Evolutionary conservation across 2,888 invertebrate species (phyloP), one percentile per base, ranked within the genome.

Genomic region (Halictus ligatus): DNA sequence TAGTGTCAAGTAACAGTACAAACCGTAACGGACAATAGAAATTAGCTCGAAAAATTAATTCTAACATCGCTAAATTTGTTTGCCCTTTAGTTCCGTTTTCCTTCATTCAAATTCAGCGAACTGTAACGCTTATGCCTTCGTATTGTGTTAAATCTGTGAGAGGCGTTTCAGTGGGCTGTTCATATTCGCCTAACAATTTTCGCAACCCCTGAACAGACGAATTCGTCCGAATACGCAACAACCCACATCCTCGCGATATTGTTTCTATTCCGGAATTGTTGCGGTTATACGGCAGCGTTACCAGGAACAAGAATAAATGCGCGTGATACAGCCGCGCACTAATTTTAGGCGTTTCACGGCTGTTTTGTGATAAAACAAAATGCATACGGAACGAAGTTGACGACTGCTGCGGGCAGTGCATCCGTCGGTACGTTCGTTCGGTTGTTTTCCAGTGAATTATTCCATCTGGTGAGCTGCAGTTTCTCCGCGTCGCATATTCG

Each of bases 151-250:
- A 35, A 35, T 35, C 35, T 5, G 18, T 13, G 48, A 78, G 10
- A 69, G 7, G 43, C 46, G 71, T 87, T 89, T 82, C 91, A 89
- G 89, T 84, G 87, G 87, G 85, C 91, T 87, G 90, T 84, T 85
- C 89, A 84, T 81, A 84, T 81, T 83, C 78, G 75, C 35, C 25
- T 29, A 73, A 73, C 80, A 81, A 81, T 77, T 84, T 83, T 81
- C 80, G 71, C 67, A 74, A 75, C 35, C 43, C 74, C 18, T 75
- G 77, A 88, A 84, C 83, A 78, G 75, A 81, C 83, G 60, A 82
- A 75, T 35, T 69, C 43, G 15, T 64, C 7, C 6, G 18, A 50
- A 7, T 21, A 3, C 29, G 15, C 15, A 46, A 40, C 21, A 25
- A 21, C 64, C 25, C 40, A 58, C 69, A 64, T 13, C 48, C 40